Base-by-base conservation (phyloP, 2,113 vertebrate species). In the Spilogale gracilis region DNA sequence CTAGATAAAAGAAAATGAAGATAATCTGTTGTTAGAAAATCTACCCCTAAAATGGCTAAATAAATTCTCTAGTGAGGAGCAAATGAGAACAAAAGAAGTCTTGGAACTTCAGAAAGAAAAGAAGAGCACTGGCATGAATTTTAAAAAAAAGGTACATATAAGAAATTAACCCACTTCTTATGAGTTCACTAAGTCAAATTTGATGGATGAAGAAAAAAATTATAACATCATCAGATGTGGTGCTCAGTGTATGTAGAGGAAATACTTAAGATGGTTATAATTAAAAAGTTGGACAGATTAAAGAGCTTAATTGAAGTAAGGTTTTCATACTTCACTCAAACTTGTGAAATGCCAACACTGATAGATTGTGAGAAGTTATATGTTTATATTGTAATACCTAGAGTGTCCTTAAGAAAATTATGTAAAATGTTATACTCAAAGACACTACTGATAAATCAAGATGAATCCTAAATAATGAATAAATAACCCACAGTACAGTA, bases 191-290 rank as follows among this genome's bases (percentile, higher is more conserved):
- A 25, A 38, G 17, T 71, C 8, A 43, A 74, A 74, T 43, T 38
- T 63, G 56, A 48, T n/a, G 13, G 4, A 11, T 93, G 14, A 91
- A 89, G 21, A 11, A 60, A 60, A 95, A 91, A 87, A 74, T 32
- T 69, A 10, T 30, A 60, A 73, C 14, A 63, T 16, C 63, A 80
- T 32, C 27, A 20, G 17, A 91, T n/a, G 1, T 17, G 27, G 27
- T 67, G 32, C 6, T 90, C 61, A 79, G 3, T 52, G 3, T 63
- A 52, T 38, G 6, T 12, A 90, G 79, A 80, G 18, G 30, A 83
- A 87, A 89, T 61, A 52, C 30, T 65, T 69, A 76, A 74, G 30
- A 78, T 32, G 90, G 63, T 91, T 60, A 93, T 25, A 69, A 91
- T 38, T 88, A 32, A 94, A 92, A 88, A 54, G 17, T n/a, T 45